Percentiles rank a stretch among this genome's conserved stretches.
Evolutionary conservation across 2,888 invertebrate species (phyloP).

Genomic region (Microctonus hyperodae): DNA sequence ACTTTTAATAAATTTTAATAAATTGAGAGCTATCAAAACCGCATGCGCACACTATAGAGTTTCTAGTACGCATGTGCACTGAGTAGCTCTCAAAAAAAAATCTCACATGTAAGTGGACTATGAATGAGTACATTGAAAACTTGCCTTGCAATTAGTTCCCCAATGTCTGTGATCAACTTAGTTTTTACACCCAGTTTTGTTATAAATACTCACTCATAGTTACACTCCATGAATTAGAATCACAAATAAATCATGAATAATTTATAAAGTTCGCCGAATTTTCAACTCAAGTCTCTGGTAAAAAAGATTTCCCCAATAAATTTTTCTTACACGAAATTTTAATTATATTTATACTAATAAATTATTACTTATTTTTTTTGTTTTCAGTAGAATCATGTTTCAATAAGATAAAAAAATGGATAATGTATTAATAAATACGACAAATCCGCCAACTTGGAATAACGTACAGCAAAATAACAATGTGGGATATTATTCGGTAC

Average conservation of each 20-base stretch:
- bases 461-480: conserved; percentile 38
- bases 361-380: not conserved
- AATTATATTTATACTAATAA: no score
- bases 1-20: no score
- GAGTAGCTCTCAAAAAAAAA: no score
- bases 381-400: not conserved
- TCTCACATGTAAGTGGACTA: not conserved
- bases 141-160: not conserved
- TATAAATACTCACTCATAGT: not conserved
- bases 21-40: no score
- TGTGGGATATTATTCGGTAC: conserved; percentile 44
- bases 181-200: not conserved
- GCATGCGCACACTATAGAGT: no score
- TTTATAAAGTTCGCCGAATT: no score
- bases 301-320: no score
- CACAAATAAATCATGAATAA: no score
- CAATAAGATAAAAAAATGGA: conserved; percentile 40
- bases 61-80: no score
- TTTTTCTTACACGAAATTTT: no score
- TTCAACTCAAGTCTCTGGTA: no score
- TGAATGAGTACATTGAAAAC: not conserved
- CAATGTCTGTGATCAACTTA: not conserved
- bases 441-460: conserved; percentile 45
- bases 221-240: not conserved
- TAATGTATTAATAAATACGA: conserved; percentile 40